phyloP scores from a whole-genome alignment of 2,113 vertebrate genomes.

The Oryctolagus cuniculus region mOryCun1.1 NC_091447.1:34555001-34555500 shows the following conservation, averaged over 20 bases:
- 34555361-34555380: background rate
- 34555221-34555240: slow-evolving; percentile 32
- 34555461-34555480: slow-evolving; percentile 65
- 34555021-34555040: background rate
- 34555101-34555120: background rate
- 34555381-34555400: background rate
- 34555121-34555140: background rate
- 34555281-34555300: background rate
- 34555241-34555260: slow-evolving; percentile 15
- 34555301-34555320: slow-evolving; percentile 25
- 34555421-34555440: slow-evolving; percentile 65
- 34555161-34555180: slow-evolving; percentile 19
- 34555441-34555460: slow-evolving; percentile 31
- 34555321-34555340: slow-evolving; percentile 17
- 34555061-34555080: background rate
- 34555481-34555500: slow-evolving; percentile 18
- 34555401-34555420: slow-evolving; percentile 35
- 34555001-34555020: background rate
- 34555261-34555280: background rate
- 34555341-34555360: slow-evolving; percentile 32
- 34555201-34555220: background rate
- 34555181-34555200: background rate
- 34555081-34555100: background rate
- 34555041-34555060: background rate
- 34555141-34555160: background rate